phyloP scores from a whole-genome alignment of 2,797 vertebrate species.

The Galaxias olidus region DNA sequence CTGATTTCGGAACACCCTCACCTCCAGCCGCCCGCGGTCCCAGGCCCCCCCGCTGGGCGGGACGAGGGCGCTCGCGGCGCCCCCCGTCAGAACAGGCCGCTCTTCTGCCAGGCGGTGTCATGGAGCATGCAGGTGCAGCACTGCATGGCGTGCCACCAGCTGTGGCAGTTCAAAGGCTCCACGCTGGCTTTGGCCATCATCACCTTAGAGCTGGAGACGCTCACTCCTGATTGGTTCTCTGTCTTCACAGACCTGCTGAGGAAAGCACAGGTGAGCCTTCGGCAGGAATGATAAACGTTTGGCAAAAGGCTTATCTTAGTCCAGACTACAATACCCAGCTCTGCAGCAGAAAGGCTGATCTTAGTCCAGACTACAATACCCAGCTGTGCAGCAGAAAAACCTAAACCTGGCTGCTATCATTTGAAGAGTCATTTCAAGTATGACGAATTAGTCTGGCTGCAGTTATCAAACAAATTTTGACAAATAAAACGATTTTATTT shows the following conservation, averaged over 20 bases:
- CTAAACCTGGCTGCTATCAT: no score
- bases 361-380: no score
- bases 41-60: slow-evolving; percentile 14
- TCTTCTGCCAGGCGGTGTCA: slow-evolving; percentile 87
- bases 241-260: slow-evolving; percentile 89
- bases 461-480: no score
- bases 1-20: slow-evolving; percentile 80
- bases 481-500: no score
- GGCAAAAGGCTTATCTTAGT: no score
- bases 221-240: slow-evolving; percentile 84
- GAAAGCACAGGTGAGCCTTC: slow-evolving; percentile 88
- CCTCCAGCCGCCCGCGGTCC: slow-evolving; percentile 60
- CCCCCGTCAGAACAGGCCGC: slow-evolving; percentile 86
- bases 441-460: no score
- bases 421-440: no score
- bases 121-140: slow-evolving; percentile 98
- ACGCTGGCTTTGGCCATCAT: slow-evolving; percentile 97
- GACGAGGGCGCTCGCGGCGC: background rate
- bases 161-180: slow-evolving; percentile 97
- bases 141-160: slow-evolving; percentile 98
- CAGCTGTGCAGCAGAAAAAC: no score
- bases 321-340: no score
- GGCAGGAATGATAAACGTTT: no score
- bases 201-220: slow-evolving; percentile 93
- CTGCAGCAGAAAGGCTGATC: no score